Base-by-base conservation (phyloP, 2,797 vertebrate species). In the Poecilia velifera region DNA sequence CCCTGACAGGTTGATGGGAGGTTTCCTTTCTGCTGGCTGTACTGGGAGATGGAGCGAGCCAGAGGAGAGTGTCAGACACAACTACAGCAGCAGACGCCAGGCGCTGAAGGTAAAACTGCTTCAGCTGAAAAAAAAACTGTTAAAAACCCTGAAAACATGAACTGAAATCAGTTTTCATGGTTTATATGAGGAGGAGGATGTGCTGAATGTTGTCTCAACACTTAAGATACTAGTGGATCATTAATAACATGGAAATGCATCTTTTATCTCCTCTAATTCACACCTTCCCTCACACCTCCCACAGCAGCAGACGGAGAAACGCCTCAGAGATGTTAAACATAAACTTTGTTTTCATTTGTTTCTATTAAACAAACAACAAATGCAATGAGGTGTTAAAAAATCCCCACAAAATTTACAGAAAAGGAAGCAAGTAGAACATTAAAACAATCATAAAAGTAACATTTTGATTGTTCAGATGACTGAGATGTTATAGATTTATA, bases 1-100 rank as follows among this genome's bases (percentile, higher is more conserved):
- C 62, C 53, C 59, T 16, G 1, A 39, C 88, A 94, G 94, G 90
- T 86, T 51, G 31, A 84, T 16, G 92, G 89, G 73, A 87, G 78
- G 87, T 87, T 94, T 80, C 82, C 93, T 64, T 78, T 47, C 72
- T 95, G 94, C 78, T 90, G 92, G 78, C 89, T 95, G 43, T 6
- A 85, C 7, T 94, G 93, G 93, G 94, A 95, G 84, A 86, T 94
- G 79, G 77, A 93, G 85, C 74, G 76, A 68, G 88, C 90, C 18
- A 76, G 75, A 74, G 81, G 12, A 39, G 88, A 92, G 59, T 95
- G 94, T 87, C 31, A 59, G 18, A 84, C 78, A 2, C 80, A 76
- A 2, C 90, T 95, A 46, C 55, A 88, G 87, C 55, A 3, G 0
- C 71, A 82, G 6, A 47, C 1, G 0, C 16, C 55, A 2, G 3